Conservation (phyloP, 2,113 vertebrate species). For the Larimichthys polyactis region DNA sequence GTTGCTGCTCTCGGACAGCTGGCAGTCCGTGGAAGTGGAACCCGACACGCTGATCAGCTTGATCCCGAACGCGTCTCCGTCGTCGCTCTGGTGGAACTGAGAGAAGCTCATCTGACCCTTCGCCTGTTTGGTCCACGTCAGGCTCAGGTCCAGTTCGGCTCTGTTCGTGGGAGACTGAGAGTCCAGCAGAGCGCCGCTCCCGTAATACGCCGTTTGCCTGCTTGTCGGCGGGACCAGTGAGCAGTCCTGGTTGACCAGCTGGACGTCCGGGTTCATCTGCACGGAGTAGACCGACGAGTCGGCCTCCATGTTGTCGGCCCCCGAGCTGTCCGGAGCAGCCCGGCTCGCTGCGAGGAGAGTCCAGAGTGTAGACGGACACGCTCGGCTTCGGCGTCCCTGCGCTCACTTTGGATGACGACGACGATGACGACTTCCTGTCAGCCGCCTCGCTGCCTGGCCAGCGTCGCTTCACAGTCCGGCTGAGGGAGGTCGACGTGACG, state of each 20-base stretch:
- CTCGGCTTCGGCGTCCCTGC: neutral
- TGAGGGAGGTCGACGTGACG: accelerated
- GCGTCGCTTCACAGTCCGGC: conserved; percentile 16
- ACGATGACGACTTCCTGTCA: neutral
- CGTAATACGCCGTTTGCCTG: conserved; percentile 35
- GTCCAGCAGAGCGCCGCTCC: conserved; percentile 24
- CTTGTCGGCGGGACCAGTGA: neutral
- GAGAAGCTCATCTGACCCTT: conserved; percentile 15
- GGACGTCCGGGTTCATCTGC: conserved; percentile 44
- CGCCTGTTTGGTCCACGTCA: conserved; percentile 58
- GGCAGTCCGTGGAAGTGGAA: conserved; percentile 35
- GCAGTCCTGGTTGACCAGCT: conserved; percentile 56
- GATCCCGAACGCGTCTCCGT: conserved; percentile 56
- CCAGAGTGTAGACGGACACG: conserved; percentile 43
- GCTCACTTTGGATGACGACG: neutral
- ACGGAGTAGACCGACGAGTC: conserved; percentile 18
- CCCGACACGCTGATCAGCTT: conserved; percentile 66
- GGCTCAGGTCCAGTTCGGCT: conserved; percentile 40
- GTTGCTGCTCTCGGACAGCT: conserved; percentile 49
- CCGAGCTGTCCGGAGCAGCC: conserved; percentile 26
- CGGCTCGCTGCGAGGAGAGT: conserved; percentile 47
- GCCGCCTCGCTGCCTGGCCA: conserved; percentile 12
- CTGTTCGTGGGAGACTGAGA: neutral
- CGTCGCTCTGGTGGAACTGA: conserved; percentile 48
- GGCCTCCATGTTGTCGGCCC: conserved; percentile 1